Evolutionary conservation across 2,113 vertebrate genomes (phyloP).

Genomic region (Neodon shergylaensis): DNA sequence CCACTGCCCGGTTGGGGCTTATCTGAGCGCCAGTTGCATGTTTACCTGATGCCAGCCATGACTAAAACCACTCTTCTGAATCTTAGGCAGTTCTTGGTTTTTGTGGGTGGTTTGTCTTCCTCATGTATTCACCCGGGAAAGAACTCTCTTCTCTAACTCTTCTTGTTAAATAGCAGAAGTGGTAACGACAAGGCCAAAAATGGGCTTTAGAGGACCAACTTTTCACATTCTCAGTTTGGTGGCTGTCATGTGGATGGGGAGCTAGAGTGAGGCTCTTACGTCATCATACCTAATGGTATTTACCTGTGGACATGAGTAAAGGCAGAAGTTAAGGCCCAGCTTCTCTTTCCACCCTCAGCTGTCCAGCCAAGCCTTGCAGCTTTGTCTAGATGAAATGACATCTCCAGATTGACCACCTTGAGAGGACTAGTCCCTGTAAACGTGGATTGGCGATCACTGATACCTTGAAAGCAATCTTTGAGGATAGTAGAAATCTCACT

Average conservation of each 20-base stretch:
- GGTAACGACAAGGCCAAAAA: background rate
- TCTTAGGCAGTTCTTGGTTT: background rate
- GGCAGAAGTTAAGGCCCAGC: background rate
- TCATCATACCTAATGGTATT: background rate
- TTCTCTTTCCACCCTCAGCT: background rate
- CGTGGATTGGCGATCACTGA: background rate
- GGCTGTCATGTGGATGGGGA: background rate
- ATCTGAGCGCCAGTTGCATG: background rate
- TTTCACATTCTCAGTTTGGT: background rate
- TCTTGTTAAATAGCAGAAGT: background rate
- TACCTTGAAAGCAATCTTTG: background rate
- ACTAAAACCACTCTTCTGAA: background rate
- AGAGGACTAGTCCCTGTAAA: background rate
- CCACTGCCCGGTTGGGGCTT: background rate
- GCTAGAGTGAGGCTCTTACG: background rate
- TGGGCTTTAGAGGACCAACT: background rate
- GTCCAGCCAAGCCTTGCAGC: background rate
- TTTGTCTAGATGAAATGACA: background rate
- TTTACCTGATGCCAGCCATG: background rate
- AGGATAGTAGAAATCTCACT: conserved; percentile 22
- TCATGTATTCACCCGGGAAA: background rate
- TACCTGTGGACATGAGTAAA: background rate
- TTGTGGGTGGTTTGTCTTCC: background rate
- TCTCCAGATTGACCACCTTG: background rate
- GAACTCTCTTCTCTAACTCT: background rate